Evolutionary conservation across 1,140 invertebrate species (phyloP), one percentile per base, ranked within the genome.

Genomic region (Anoplophora glabripennis): DNA sequence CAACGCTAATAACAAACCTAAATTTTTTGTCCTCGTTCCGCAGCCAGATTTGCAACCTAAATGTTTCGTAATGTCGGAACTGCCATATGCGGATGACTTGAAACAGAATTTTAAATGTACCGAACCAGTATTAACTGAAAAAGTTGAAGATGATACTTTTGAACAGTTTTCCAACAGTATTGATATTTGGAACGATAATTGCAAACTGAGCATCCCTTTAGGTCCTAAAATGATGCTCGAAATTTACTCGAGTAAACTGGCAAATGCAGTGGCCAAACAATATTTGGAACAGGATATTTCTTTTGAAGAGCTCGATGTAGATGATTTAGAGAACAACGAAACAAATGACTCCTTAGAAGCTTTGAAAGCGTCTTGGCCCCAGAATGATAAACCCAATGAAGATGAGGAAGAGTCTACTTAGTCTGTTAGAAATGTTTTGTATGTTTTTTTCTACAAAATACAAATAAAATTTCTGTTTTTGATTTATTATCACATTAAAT

Each of bases 71-170:
- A 54, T 54, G 52, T 53, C 36, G 11, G 33, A 53, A 17, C 14
- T 67, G 18, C 66, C 66, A 21, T 67, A 63, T 47, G 52, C 38
- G 7, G 60, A 67, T 41, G 54, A 65, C 14, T 28, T 65, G 12
- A 44, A 34, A 4, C 18, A 54, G 9, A 9, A 21, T 17, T 59
- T 52, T 41, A 42, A 49, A 10, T 53, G 54, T 9, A 9, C 52
- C 33, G 46, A 54, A 33, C 8, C 34, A 21, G 53, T 37, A 14
- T 45, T 44, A 15, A 42, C 47, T 14, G 21, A 52, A 42, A 44
- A 9, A 52, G 21, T 60, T 7, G 44, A 63, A 3, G 36, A 54
- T 15, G 21, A 63, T 11, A 42, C 48, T 11, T 37, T 55, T 33
- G 48, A 21, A 18, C 34, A 51, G 14, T 65, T 65, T 51, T 53